These are phyloP conservation scores for Danio kyathit DNA, from an alignment of 2,797 vertebrate genomes.

Conservation along the genomic window DNA sequence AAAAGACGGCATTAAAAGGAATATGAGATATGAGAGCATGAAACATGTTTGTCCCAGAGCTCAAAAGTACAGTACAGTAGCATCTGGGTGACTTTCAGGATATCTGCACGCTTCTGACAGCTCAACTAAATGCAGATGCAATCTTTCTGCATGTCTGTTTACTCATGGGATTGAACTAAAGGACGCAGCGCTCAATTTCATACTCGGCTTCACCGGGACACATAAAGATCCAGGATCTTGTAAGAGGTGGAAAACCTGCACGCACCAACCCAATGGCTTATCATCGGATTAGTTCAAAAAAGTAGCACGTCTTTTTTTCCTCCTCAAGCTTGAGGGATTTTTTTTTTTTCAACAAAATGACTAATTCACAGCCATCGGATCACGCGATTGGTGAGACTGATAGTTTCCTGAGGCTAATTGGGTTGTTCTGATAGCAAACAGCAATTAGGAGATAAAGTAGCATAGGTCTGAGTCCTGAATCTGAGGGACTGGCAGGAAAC, in stretches of 20 bases:
- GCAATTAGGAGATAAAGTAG: slow-evolving; percentile 68
- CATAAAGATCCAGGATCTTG: slow-evolving; percentile 1
- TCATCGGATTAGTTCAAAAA: slow-evolving; percentile 60
- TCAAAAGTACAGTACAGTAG: neutral
- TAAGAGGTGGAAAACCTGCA: slow-evolving; percentile 9
- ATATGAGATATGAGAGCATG: neutral
- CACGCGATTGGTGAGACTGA: slow-evolving; percentile 32
- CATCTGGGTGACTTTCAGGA: slow-evolving; percentile 58
- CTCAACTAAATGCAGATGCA: slow-evolving; percentile 62
- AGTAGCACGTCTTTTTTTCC: slow-evolving; percentile 44
- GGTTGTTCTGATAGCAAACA: slow-evolving; percentile 59
- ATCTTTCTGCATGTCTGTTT: slow-evolving; percentile 72
- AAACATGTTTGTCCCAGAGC: slow-evolving; percentile 16
- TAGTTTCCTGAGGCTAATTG: slow-evolving; percentile 53
- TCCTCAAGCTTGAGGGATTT: slow-evolving; percentile 35
- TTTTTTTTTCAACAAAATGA: neutral
- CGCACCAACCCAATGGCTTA: slow-evolving; percentile 58
- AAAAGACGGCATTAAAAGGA: slow-evolving; percentile 44
- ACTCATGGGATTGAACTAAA: slow-evolving; percentile 79
- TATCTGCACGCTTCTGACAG: slow-evolving; percentile 65
- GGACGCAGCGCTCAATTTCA: slow-evolving; percentile 82
- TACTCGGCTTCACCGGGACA: slow-evolving; percentile 73
- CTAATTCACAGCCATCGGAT: slow-evolving; percentile 14
- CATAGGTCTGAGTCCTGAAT: slow-evolving; percentile 26
- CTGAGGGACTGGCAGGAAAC: slow-evolving; percentile 6